Evolutionary conservation across 1,140 invertebrate genomes (phyloP).

Genomic region (Colletes latitarsis): DNA sequence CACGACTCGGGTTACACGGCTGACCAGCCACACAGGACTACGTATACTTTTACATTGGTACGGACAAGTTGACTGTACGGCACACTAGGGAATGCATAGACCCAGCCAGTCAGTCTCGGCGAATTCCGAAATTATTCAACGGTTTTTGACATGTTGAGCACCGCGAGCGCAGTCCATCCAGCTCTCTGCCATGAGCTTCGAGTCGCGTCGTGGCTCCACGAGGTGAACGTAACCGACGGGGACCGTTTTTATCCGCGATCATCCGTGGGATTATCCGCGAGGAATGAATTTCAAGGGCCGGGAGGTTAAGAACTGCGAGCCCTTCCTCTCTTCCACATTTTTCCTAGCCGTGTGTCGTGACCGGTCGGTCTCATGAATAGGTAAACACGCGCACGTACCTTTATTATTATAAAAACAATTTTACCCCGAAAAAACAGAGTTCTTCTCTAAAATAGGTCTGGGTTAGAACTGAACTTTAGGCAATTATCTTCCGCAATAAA

Average conservation of each 20-base stretch:
- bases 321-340: not conserved
- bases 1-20: too few species aligned
- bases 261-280: conserved; percentile 35
- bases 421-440: not conserved
- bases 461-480: not conserved
- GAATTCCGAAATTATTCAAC: conserved; percentile 60
- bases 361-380: conserved; percentile 35
- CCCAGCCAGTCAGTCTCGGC: not conserved
- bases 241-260: conserved; percentile 51
- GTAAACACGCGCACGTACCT: not conserved
- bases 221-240: not conserved
- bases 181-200: not conserved
- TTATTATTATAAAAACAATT: conserved; percentile 5
- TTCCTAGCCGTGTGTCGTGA: not conserved
- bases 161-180: not conserved
- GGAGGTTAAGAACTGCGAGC: conserved; percentile 13
- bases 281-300: conserved; percentile 36
- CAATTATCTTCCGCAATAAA: not conserved
- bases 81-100: conserved; percentile 14
- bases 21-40: conserved; percentile 1
- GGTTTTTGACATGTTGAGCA: conserved; percentile 43
- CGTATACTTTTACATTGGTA: conserved; percentile 18
- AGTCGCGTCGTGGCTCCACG: not conserved
- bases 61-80: conserved; percentile 17
- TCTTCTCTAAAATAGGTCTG: not conserved